Base-by-base conservation (phyloP, 2,113 vertebrate species). In the Picathartes gymnocephalus region DNA sequence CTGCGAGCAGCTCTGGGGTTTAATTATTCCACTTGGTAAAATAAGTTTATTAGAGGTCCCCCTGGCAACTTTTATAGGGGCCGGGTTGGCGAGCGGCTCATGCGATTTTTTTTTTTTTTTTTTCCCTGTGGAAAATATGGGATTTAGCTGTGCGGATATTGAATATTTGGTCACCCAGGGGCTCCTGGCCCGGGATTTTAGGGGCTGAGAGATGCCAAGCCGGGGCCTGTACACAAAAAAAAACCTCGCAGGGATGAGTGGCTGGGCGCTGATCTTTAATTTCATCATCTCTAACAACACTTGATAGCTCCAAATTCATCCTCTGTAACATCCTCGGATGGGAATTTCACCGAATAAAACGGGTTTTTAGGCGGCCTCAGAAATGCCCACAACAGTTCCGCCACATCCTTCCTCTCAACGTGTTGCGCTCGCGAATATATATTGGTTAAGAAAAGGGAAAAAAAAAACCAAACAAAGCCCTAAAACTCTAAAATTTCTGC, bases 71-170 rank as follows among this genome's bases (percentile, higher is more conserved):
- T 17, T 40, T n/a, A 3, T 13, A n/a, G 45, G 74, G 11, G 16
- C 3, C 0, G 8, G 66, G 53, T 7, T 7, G 51, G 60, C 4
- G 12, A 69, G 45, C 0, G 14, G 17, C 5, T 35, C 24, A 22
- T 44, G 20, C 6, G 27, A 11, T 21, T 8, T 44, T 40, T 20
- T 13, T 11, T 20, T 20, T 15, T 83, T 68, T 39, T 11, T 11
- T 39, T 39, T 68, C 17, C 50, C 15, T n/a, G 2, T 0, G 13
- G n/a, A 19, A 90, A 31, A 39, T 1, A 5, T 1, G 10, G 8
- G 15, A 4, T 9, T 72, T 28, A 2, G 28, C 18, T 9, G 8
- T 1, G 4, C 7, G 9, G 7, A 14, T 48, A 5, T 35, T 4
- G 27, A 42, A 20, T 35, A 14, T 68, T 57, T 15, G 35, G 37